Conservation (phyloP, 2,113 vertebrate species). For the Ceyx margarethae region DNA sequence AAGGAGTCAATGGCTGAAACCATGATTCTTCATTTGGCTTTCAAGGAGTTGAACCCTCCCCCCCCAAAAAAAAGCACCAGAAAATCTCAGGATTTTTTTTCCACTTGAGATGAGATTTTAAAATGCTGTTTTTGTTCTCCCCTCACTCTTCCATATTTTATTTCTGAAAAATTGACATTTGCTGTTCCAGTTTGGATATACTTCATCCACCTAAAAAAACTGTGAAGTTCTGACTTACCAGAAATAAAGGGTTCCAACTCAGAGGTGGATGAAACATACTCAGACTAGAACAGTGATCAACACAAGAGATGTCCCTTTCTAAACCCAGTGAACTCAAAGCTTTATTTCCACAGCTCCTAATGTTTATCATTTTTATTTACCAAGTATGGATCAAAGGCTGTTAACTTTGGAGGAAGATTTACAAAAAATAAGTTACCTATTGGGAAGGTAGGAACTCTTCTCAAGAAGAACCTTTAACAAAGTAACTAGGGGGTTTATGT, state of each 20-base stretch:
- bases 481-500: neutral
- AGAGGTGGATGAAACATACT: neutral
- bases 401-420: constrained; percentile 20
- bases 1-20: neutral
- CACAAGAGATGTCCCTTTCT: neutral
- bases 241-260: neutral
- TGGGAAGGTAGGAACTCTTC: neutral
- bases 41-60: neutral
- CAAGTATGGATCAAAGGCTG: neutral
- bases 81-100: neutral
- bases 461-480: neutral
- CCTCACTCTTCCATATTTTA: neutral
- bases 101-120: neutral
- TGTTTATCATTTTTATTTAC: neutral
- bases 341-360: neutral
- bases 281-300: neutral
- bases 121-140: neutral
- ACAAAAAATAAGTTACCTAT: neutral
- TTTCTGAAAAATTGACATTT: neutral
- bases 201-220: neutral
- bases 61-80: neutral
- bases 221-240: neutral
- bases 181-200: neutral
- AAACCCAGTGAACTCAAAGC: neutral
- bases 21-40: neutral